A percentile compares a stretch with the other conserved stretches of the same genome.
phyloP scores from a whole-genome alignment of 2,888 invertebrate species.

The Zygogramma bicolorata region DNA sequence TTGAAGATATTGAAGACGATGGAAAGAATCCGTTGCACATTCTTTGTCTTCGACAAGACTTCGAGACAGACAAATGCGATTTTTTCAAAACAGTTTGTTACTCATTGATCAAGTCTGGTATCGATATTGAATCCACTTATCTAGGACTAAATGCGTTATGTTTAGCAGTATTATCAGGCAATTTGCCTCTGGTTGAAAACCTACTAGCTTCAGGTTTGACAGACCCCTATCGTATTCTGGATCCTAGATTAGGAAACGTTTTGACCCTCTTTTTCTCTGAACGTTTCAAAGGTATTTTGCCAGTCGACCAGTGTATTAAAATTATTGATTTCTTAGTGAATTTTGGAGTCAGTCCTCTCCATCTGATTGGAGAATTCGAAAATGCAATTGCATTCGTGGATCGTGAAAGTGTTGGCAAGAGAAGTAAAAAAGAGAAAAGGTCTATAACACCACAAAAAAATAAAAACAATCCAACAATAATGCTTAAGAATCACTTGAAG shows the following conservation, averaged over 20 bases:
- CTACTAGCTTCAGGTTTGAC: conserved; percentile 51
- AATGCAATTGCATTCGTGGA: conserved; percentile 59
- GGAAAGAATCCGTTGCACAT: conserved; percentile 64
- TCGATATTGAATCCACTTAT: conserved; percentile 52
- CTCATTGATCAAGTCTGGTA: conserved; percentile 48
- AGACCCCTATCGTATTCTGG: conserved; percentile 57
- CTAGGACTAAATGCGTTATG: conserved; percentile 62
- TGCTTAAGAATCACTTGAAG: conserved; percentile 44
- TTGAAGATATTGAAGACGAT: conserved; percentile 38
- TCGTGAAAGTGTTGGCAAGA: conserved; percentile 9
- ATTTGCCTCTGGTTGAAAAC: conserved; percentile 52
- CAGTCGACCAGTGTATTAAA: conserved; percentile 47
- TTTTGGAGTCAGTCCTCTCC: conserved; percentile 58
- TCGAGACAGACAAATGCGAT: conserved; percentile 47
- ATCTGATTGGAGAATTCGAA: conserved; percentile 50
- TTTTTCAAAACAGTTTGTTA: conserved; percentile 50
- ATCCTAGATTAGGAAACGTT: conserved; percentile 59
- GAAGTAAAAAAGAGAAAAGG: conserved; percentile 12
- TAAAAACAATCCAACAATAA: conserved; percentile 15
- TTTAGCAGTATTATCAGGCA: conserved; percentile 61
- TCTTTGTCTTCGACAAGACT: conserved; percentile 61
- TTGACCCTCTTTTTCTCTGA: conserved; percentile 59
- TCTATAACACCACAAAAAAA: not conserved
- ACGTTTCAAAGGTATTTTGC: conserved; percentile 53
- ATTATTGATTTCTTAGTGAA: conserved; percentile 53